A percentile compares a stretch with the other conserved stretches of the same genome.
Conservation (phyloP, 2,113 vertebrate genomes). For the Phoxinus phoxinus region DNA sequence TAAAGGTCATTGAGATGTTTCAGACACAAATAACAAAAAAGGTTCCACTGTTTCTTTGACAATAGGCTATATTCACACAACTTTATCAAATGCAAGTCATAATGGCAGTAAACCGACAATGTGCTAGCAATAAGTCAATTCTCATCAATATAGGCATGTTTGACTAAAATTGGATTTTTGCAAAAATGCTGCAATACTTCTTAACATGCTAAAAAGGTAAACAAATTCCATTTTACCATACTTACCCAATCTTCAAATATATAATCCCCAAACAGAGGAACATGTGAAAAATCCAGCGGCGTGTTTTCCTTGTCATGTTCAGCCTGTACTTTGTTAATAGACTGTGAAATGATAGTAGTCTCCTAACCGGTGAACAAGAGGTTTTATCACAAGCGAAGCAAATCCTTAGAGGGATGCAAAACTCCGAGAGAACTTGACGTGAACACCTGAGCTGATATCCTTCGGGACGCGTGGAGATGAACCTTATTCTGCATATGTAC, state of each 20-base stretch:
- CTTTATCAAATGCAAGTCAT: background rate
- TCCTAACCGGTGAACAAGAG: conserved; percentile 12
- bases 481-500: conserved; percentile 43
- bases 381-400: conserved; percentile 34
- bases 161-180: background rate
- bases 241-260: conserved; percentile 94
- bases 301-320: conserved; percentile 92
- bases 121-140: background rate
- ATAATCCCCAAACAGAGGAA: conserved; percentile 91
- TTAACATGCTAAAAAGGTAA: background rate
- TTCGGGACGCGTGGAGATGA: conserved; percentile 1
- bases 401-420: conserved; percentile 37
- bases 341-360: conserved; percentile 38
- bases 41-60: background rate
- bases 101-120: background rate
- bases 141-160: background rate
- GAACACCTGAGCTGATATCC: conserved; percentile 50
- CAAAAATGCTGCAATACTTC: background rate
- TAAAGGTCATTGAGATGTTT: background rate
- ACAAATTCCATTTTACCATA: conserved; percentile 46
- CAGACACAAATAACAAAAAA: background rate
- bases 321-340: conserved; percentile 57
- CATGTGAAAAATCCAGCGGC: conserved; percentile 91
- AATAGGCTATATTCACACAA: background rate
- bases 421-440: conserved; percentile 46